Conservation (phyloP, 53 echinoderm and acorn worm genomes). For the Temnopleurus reevesii region DNA sequence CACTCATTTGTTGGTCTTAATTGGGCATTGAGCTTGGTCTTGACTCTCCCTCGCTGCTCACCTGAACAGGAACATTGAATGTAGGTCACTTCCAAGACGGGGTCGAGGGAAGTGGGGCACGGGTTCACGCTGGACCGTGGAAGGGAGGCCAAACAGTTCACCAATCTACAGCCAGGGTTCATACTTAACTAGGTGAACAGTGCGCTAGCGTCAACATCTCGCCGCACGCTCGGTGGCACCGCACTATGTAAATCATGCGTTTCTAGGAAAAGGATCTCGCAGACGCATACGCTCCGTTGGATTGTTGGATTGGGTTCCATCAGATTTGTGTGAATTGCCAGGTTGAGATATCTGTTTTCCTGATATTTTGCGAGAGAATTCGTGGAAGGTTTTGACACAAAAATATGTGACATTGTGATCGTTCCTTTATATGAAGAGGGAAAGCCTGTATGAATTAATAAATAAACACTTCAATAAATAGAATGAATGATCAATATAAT, state of each 20-base stretch:
- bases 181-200: conserved; percentile 45
- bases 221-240: neutral
- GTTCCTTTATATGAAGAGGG: too few relatives aligned
- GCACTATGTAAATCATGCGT: conserved; percentile 8
- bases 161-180: conserved; percentile 30
- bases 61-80: conserved; percentile 14
- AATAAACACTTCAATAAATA: too few relatives aligned
- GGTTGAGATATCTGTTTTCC: neutral
- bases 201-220: neutral
- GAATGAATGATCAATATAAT: too few relatives aligned
- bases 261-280: neutral
- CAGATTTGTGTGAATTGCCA: neutral
- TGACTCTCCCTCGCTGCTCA: neutral
- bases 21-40: neutral
- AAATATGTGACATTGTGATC: too few relatives aligned
- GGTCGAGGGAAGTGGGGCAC: conserved; percentile 33
- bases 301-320: neutral
- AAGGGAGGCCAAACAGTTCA: conserved; percentile 38
- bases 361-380: neutral
- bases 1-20: conserved; percentile 17
- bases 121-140: neutral
- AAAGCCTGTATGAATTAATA: too few relatives aligned
- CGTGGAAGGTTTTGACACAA: too few relatives aligned
- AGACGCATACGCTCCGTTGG: neutral
- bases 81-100: neutral